phyloP scores from a whole-genome alignment of 2,888 invertebrate genomes.

The Napeogenes inachia region DNA sequence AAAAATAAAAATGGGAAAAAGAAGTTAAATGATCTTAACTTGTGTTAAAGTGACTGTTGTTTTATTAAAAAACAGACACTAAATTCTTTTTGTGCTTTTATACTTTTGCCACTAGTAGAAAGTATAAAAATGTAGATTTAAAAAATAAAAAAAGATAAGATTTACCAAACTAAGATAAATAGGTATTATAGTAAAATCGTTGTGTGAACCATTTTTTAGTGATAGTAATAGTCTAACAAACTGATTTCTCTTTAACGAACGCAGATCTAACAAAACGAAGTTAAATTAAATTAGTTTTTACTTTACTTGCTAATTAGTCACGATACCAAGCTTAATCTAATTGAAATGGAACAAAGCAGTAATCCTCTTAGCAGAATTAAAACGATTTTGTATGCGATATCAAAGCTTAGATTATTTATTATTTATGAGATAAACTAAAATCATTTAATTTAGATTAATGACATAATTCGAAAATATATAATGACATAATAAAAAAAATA shows the following conservation, averaged over 20 bases:
- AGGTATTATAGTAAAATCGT: background rate
- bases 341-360: slow-evolving; percentile 29
- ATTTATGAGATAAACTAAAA: no score
- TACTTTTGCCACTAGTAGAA: no score
- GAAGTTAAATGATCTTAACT: no score
- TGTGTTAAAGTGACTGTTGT: no score
- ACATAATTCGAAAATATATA: no score
- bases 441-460: no score
- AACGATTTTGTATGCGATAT: slow-evolving; percentile 36
- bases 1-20: no score
- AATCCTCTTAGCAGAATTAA: slow-evolving; percentile 36
- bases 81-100: no score
- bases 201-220: background rate
- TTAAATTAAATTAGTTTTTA: slow-evolving; percentile 8
- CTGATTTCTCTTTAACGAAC: background rate
- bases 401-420: slow-evolving; percentile 26
- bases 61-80: no score
- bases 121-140: no score
- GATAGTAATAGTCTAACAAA: slow-evolving; percentile 1
- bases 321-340: slow-evolving; percentile 22
- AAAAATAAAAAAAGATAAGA: no score
- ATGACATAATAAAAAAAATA: no score
- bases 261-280: background rate
- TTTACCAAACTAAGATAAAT: background rate
- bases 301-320: slow-evolving; percentile 10